Conservation (phyloP, 2,888 invertebrate genomes). For the Branchellion lobata region DNA sequence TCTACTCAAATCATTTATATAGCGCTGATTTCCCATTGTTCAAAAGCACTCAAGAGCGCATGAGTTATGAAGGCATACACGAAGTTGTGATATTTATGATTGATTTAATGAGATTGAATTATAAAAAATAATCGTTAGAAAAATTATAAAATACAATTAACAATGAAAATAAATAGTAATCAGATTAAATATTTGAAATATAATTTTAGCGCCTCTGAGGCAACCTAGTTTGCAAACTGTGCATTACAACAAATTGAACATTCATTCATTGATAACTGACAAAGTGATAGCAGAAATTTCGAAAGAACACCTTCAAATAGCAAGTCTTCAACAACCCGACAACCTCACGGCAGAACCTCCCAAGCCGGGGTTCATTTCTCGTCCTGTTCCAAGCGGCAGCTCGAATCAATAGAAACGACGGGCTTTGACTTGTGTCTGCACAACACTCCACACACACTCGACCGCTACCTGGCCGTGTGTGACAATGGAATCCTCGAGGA, state of each 20-base stretch:
- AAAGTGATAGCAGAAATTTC: no score
- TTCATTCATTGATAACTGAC: no score
- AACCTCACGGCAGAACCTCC: neutral
- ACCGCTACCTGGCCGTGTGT: conserved; percentile 14
- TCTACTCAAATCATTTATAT: no score
- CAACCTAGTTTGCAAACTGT: no score
- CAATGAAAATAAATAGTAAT: no score
- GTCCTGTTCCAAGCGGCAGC: neutral
- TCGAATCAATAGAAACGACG: neutral
- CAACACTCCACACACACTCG: neutral
- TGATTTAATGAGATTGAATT: neutral
- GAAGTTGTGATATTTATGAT: neutral
- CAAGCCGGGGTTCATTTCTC: neutral
- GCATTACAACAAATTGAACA: no score
- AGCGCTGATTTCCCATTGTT: no score
- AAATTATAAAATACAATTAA: no score
- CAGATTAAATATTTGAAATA: no score
- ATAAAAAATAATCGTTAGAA: neutral
- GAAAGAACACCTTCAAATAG: neutral
- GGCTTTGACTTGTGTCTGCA: conserved; percentile 29
- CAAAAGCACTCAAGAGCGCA: no score
- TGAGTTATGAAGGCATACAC: neutral
- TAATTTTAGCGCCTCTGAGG: no score
- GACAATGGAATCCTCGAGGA: conserved; percentile 30
- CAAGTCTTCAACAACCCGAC: neutral